Percentiles rank a stretch among this genome's conserved stretches.
These are phyloP conservation scores for Ips nitidus DNA, from an alignment of 1,140 invertebrate species.

Conservation along the genomic window DNA sequence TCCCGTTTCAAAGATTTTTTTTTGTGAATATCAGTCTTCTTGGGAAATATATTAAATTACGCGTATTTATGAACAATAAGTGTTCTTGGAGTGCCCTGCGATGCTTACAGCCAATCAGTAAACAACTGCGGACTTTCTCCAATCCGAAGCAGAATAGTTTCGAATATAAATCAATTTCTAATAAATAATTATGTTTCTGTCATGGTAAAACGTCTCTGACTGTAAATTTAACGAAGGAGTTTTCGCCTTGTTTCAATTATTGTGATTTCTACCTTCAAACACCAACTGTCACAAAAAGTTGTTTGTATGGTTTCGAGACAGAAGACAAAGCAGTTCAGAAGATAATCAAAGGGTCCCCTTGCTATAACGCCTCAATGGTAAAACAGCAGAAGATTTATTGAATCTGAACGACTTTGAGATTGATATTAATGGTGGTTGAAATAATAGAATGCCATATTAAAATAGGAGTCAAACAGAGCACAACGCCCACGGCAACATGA, in stretches of 20 bases:
- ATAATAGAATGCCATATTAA: constrained; percentile 39
- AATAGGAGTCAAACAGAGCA: constrained; percentile 36
- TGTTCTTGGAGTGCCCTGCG: background rate
- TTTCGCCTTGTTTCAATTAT: too few relatives aligned
- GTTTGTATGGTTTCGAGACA: too few relatives aligned
- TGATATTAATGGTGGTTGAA: constrained; percentile 37
- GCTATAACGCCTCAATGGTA: constrained; percentile 15
- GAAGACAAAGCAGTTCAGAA: too few relatives aligned
- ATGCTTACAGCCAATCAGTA: background rate
- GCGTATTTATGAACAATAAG: background rate
- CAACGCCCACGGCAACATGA: constrained; percentile 33
- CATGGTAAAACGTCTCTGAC: constrained; percentile 3
- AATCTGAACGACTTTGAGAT: constrained; percentile 29
- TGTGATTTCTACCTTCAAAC: too few relatives aligned
- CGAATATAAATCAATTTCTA: constrained; percentile 32
- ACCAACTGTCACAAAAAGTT: too few relatives aligned
- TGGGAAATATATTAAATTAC: background rate
- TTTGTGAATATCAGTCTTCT: constrained; percentile 11
- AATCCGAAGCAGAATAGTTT: constrained; percentile 3
- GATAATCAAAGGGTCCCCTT: background rate
- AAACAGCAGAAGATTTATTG: constrained; percentile 35
- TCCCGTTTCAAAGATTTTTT: constrained; percentile 3
- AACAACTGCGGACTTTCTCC: constrained; percentile 24
- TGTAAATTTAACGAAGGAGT: too few relatives aligned
- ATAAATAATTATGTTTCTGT: constrained; percentile 32